A percentile compares a stretch with the other conserved stretches of the same genome.
Evolutionary conservation across 2,113 vertebrate genomes (phyloP).

Genomic region (Pontoporia blainvillei): DNA sequence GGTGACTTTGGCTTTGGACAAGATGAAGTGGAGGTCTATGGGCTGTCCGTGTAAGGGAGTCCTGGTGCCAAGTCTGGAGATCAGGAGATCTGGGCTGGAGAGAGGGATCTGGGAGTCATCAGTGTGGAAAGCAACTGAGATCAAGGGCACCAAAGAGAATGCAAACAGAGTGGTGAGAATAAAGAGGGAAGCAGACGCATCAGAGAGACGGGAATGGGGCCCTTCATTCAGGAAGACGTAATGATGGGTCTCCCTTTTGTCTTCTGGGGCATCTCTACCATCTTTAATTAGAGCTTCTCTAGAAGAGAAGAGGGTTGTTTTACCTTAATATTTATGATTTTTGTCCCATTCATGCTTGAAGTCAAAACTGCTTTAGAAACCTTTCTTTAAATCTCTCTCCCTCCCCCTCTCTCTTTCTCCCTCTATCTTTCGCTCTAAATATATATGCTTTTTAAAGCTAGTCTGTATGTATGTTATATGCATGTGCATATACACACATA

Average conservation of each 20-base stretch:
- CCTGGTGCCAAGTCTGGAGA: background rate
- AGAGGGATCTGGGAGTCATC: background rate
- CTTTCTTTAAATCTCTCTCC: background rate
- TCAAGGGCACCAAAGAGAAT: background rate
- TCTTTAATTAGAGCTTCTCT: background rate
- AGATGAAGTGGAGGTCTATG: background rate
- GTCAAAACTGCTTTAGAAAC: background rate
- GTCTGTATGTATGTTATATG: background rate
- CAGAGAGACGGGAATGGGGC: background rate
- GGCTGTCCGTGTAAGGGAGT: fast-evolving
- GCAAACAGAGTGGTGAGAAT: background rate
- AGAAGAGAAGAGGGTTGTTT: background rate
- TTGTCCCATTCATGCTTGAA: background rate
- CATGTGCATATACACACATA: fast-evolving
- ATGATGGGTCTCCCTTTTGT: background rate
- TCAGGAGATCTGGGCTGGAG: background rate
- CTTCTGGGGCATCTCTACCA: background rate
- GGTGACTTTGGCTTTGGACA: background rate
- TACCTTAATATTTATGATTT: background rate
- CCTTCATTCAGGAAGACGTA: background rate
- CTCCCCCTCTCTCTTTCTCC: background rate
- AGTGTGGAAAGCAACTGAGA: background rate
- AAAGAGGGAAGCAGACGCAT: background rate
- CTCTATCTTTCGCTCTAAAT: background rate
- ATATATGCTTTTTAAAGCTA: background rate